Base-by-base conservation (phyloP, 2,113 vertebrate species). In the Gavia stellata region DNA sequence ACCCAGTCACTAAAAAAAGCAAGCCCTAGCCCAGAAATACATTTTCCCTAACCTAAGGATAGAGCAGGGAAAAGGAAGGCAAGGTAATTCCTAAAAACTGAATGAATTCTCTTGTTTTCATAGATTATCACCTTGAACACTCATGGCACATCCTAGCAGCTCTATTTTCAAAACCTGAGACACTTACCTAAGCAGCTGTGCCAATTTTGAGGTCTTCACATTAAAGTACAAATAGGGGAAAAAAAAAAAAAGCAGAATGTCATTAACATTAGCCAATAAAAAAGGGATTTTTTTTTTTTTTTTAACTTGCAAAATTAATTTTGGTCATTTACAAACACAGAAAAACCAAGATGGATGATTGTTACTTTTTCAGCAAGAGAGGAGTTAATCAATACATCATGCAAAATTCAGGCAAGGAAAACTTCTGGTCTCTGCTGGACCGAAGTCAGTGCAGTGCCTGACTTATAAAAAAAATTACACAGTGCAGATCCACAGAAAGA, bases 191-290 rank as follows among this genome's bases (percentile, higher is more conserved):
- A 74, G 63, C 16, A 3, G 5, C 52, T 1, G 4, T 47, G 81
- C 53, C 62, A 14, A 4, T 56, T 75, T 7, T 29, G 52, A 59
- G 62, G 44, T 50, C 33, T 14, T 50, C 53, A 24, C n/a, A 31
- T 36, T 10, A 4, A 3, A 0, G 58, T 11, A 59, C 7, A 29
- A 81, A 56, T 1, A 25, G 6, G 29, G 29, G 15, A 2, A 12
- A 13, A 40, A 9, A 38, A 11, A 1, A 25, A 31, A 59, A 42
- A 18, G 20, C 44, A 74, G 31, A 63, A 55, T 8, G 10, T 33
- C 28, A 62, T 56, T 47, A 44, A 23, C 31, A 52, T 17, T 11
- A 79, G 17, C 17, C 68, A 78, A 13, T 1, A 70, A 7, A 59
- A 86, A 90, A n/a, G 9, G 25, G 17, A 20, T 25, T 14, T n/a